Percentiles rank a stretch among this genome's conserved stretches.
Evolutionary conservation across 2,113 vertebrate genomes (phyloP).

Genomic region (Sciurus niger): DNA sequence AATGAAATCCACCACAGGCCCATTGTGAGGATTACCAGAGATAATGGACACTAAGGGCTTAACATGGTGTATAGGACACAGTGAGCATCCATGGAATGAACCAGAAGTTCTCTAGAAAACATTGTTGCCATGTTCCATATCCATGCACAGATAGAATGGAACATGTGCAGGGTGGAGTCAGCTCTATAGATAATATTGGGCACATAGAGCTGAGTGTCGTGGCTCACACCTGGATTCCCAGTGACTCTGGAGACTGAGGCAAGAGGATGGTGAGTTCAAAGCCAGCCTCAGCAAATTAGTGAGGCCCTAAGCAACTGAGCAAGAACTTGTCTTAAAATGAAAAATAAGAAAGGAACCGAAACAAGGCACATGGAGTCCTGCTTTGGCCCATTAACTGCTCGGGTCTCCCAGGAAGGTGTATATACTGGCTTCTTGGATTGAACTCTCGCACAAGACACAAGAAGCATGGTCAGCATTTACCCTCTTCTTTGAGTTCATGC

Average conservation of each 20-base stretch:
- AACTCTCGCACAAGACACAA: not conserved
- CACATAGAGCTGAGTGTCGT: not conserved
- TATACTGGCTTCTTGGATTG: not conserved
- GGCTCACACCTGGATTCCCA: too few species aligned
- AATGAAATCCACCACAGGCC: not conserved
- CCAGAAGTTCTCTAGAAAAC: not conserved
- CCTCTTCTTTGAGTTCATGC: not conserved
- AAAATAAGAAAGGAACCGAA: too few species aligned
- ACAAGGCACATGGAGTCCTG: not conserved
- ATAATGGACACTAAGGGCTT: not conserved
- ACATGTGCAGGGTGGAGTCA: fast-evolving
- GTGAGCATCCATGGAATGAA: not conserved
- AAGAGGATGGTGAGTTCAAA: too few species aligned
- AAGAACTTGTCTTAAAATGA: too few species aligned
- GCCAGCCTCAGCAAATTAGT: too few species aligned
- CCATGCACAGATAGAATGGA: not conserved
- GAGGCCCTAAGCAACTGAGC: too few species aligned
- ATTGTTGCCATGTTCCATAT: not conserved
- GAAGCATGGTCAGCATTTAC: not conserved
- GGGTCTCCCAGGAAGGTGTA: too few species aligned
- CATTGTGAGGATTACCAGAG: not conserved
- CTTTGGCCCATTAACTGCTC: not conserved
- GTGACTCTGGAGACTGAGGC: too few species aligned
- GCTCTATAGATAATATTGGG: not conserved
- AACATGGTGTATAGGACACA: not conserved